Conservation (phyloP, 2,797 vertebrate species). For the Clamator glandarius region DNA sequence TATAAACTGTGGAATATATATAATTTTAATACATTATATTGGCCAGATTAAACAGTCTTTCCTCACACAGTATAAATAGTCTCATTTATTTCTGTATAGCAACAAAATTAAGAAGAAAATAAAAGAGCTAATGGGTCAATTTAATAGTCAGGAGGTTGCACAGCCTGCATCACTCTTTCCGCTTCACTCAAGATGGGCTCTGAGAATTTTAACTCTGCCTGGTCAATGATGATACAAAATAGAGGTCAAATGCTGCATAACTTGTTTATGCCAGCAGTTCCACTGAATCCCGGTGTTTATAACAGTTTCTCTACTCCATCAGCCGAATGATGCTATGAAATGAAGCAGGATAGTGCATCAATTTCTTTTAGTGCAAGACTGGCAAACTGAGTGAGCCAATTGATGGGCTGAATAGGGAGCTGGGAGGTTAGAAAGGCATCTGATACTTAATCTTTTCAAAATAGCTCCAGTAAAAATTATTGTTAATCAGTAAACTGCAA, state of each 20-base stretch:
- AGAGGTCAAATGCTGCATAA: neutral
- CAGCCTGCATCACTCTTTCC: neutral
- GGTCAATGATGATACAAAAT: constrained; percentile 16
- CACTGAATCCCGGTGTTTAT: neutral
- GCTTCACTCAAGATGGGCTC: neutral
- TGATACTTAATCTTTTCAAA: neutral
- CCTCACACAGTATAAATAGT: neutral
- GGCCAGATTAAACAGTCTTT: neutral
- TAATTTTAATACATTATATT: neutral
- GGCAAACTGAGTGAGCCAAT: neutral
- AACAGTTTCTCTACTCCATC: constrained; percentile 6
- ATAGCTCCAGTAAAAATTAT: neutral
- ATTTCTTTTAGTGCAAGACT: constrained; percentile 29
- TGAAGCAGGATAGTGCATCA: constrained; percentile 18
- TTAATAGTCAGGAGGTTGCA: neutral
- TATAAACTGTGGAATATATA: neutral
- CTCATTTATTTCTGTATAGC: constrained; percentile 4
- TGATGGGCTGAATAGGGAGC: neutral
- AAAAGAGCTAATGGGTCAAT: neutral
- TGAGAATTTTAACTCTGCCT: constrained; percentile 15
- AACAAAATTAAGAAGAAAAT: constrained; percentile 2
- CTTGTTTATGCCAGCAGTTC: constrained; percentile 14
- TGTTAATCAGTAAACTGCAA: neutral
- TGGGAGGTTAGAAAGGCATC: neutral
- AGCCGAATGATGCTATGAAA: neutral